Evolutionary conservation across 2,113 vertebrate genomes (phyloP).

Genomic region (Phaethornis superciliosus): DNA sequence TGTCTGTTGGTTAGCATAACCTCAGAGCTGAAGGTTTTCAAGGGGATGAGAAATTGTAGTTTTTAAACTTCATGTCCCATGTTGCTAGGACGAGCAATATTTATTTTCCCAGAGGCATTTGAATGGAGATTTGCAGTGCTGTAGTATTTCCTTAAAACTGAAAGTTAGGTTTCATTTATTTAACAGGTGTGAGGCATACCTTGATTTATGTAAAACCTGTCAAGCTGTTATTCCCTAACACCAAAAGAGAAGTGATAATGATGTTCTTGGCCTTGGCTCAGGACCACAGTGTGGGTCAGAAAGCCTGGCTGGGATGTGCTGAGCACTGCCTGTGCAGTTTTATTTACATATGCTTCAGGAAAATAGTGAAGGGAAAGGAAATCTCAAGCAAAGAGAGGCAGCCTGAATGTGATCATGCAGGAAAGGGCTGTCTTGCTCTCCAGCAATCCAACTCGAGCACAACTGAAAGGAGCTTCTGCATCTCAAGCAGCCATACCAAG

Average conservation of each 20-base stretch:
- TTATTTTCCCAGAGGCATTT: not conserved
- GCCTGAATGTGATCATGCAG: not conserved
- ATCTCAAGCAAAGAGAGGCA: not conserved
- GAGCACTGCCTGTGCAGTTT: too few species aligned
- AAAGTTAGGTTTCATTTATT: too few species aligned
- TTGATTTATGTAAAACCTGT: accelerated
- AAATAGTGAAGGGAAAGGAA: not conserved
- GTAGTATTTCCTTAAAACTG: not conserved
- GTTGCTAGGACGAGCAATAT: not conserved
- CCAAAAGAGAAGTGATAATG: too few species aligned
- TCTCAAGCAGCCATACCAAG: not conserved
- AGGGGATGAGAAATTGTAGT: not conserved
- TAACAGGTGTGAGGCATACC: too few species aligned
- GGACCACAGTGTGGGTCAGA: accelerated
- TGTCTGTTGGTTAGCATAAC: not conserved
- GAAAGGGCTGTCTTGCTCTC: not conserved
- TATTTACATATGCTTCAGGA: not conserved
- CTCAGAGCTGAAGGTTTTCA: not conserved
- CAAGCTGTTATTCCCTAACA: not conserved
- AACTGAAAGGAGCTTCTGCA: not conserved
- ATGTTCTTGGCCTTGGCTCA: not conserved
- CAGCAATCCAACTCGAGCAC: not conserved
- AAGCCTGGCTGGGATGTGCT: accelerated
- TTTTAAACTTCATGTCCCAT: not conserved
- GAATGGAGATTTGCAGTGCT: not conserved